Base-by-base conservation (phyloP, 2,113 vertebrate genomes). In the Prochilodus magdalenae region DNA sequence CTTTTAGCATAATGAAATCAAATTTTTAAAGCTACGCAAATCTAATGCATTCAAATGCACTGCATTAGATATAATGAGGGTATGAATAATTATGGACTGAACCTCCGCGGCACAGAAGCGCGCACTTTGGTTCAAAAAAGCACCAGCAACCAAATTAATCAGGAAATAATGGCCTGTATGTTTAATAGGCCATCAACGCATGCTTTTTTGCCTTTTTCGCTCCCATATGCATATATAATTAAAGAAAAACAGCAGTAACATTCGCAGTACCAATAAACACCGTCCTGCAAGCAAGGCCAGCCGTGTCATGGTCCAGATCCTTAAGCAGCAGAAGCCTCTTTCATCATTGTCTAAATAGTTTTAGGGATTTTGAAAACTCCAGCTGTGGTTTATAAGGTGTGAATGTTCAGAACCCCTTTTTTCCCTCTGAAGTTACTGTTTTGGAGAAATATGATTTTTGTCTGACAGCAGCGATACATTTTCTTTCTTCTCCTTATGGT, bases 101-200 rank as follows among this genome's bases (percentile, higher is more conserved):
- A 86, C 65, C 75, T 76, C 22, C 65, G 78, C 33, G 77, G 59
- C 62, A 73, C 59, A 49, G 75, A 80, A 74, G 27, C 47, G 22
- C 75, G 85, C 26, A 63, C 80, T 84, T 78, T 85, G 63, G 84
- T 88, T 53, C 81, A 29, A 79, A 82, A 83, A 84, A 74, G 51
- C 69, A 53, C 27, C 53, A 59, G 30, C 49, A 60, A 71, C 69
- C 47, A 79, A 83, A n/a, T 73, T 57, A 29, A 84, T 81, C 73
- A 44, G 29, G 78, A 24, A 40, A 40, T 44, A 40, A 44, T 60
- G 60, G 10, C 5, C 26, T 60, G 73, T 49, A 60, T 80, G 75
- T 74, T 73, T 29, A 84, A 65, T 55, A 75, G 69, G 15, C 69
- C 27, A 81, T 47, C 73, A 73, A 82, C 29, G 70, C 66, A 36